These are phyloP conservation scores for Lithophane ornitopus DNA, from an alignment of 2,888 invertebrate genomes.

Conservation along the genomic window DNA sequence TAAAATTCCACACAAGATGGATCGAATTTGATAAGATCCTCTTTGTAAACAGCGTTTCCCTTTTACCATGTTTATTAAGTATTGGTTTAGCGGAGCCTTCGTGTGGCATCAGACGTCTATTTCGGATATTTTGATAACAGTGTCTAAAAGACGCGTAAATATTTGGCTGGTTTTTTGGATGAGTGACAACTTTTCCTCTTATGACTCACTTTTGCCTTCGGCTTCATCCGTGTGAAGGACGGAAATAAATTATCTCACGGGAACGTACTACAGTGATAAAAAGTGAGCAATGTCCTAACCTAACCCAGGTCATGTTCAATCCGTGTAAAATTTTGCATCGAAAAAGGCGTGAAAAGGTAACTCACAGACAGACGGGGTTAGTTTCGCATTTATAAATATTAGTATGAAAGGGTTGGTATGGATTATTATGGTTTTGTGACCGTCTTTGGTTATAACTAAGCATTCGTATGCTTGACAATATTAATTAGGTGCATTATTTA, in stretches of 20 bases:
- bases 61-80: constrained; percentile 53
- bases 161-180: background rate
- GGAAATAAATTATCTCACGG: background rate
- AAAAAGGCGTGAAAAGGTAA: background rate
- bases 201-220: background rate
- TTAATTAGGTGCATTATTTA: background rate
- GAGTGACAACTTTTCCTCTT: background rate
- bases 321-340: background rate
- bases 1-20: constrained; percentile 65
- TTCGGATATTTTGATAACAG: constrained; percentile 20
- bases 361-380: background rate
- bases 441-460: background rate
- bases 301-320: background rate
- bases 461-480: background rate
- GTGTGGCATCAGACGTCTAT: background rate
- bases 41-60: constrained; percentile 56
- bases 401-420: background rate
- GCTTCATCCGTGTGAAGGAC: background rate
- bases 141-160: background rate
- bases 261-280: background rate
- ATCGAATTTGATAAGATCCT: constrained; percentile 61
- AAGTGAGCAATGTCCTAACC: background rate
- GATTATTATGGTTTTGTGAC: background rate
- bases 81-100: constrained; percentile 28
- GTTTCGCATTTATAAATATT: background rate